phyloP scores from a whole-genome alignment of 2,113 vertebrate species.

The Delphinapterus leucas region DNA sequence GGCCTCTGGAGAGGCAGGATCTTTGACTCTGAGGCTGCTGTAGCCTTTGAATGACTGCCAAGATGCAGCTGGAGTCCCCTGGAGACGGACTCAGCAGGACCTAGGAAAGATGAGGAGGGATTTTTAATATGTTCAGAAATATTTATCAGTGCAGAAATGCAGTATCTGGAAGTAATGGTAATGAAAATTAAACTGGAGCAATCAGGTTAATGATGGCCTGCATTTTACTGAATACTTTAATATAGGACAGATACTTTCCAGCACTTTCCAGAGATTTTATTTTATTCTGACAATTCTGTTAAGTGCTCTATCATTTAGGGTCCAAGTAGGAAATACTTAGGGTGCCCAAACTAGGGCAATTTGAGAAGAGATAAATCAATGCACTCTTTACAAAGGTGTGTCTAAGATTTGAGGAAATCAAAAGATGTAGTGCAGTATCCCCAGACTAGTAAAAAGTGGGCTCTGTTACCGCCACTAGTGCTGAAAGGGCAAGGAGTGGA shows the following conservation, averaged over 20 bases:
- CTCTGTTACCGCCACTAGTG: not conserved
- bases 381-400: not conserved
- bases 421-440: fast-evolving
- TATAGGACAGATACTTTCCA: not conserved
- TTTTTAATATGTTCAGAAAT: not conserved
- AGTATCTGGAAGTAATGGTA: not conserved
- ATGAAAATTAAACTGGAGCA: not conserved
- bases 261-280: not conserved
- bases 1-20: not conserved
- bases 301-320: not conserved
- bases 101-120: not conserved
- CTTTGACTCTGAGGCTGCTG: not conserved
- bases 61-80: not conserved
- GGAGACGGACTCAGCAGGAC: not conserved
- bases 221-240: not conserved
- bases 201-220: not conserved
- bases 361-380: not conserved
- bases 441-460: not conserved
- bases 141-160: not conserved
- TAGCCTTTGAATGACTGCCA: slow-evolving; percentile 7
- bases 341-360: not conserved
- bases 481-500: not conserved
- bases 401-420: not conserved
- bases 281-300: not conserved
- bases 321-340: not conserved